Evolutionary conservation across 2,888 invertebrate genomes (phyloP).

Genomic region (Coelinius sp.): DNA sequence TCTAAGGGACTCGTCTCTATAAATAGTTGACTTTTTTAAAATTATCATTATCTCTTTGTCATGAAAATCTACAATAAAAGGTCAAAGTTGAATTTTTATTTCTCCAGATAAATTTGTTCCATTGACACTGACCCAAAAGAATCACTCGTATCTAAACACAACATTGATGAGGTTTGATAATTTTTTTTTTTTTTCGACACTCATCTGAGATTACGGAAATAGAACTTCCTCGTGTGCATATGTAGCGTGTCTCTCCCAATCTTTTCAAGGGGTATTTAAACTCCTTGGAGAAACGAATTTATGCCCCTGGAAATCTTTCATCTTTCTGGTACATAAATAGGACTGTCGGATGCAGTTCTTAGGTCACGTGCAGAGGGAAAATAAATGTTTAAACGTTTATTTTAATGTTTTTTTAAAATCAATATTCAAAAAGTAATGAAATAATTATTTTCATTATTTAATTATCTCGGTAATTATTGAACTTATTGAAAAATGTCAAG

Average conservation of each 20-base stretch:
- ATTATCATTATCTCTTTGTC: not conserved
- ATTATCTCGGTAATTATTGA: no score
- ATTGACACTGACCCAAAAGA: not conserved
- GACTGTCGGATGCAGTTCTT: slow-evolving; percentile 4
- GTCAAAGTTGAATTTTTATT: not conserved
- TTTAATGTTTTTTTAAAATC: no score
- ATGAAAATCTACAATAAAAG: not conserved
- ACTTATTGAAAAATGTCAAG: no score
- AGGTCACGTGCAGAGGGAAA: not conserved
- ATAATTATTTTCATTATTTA: no score
- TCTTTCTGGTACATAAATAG: slow-evolving; percentile 2
- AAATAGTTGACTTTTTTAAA: not conserved
- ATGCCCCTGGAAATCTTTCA: not conserved
- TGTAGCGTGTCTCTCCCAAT: not conserved
- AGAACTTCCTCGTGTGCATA: not conserved
- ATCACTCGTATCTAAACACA: not conserved
- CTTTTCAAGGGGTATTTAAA: not conserved
- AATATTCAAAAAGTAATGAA: no score
- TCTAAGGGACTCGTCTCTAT: not conserved
- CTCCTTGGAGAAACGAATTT: not conserved
- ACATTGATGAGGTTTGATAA: not conserved
- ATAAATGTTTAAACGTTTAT: no score
- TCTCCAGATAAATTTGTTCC: not conserved
- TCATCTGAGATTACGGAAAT: slow-evolving; percentile 5
- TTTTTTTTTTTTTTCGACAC: not conserved